These are phyloP conservation scores for Galerucella pusilla DNA, from an alignment of 2,888 invertebrate species.

Conservation along the genomic window DNA sequence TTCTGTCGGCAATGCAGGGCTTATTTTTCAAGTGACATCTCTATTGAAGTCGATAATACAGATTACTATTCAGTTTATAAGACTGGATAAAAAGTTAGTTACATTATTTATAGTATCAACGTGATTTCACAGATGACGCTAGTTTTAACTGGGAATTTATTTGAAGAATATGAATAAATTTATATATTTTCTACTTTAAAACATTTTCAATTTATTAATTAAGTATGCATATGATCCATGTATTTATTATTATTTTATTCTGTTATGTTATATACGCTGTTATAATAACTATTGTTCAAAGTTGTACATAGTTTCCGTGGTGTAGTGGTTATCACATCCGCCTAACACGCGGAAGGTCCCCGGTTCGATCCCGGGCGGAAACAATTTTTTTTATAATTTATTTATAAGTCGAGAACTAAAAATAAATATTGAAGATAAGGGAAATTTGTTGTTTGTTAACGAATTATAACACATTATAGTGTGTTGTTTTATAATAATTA, in stretches of 20 bases:
- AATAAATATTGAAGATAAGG: not conserved
- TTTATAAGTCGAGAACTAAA: not conserved
- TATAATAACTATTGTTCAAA: too few relatives aligned
- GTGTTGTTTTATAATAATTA: too few relatives aligned
- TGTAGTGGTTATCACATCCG: slow-evolving; percentile 93
- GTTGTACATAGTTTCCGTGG: slow-evolving; percentile 75
- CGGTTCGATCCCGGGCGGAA: slow-evolving; percentile 91
- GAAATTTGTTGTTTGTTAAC: not conserved
- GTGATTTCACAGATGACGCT: not conserved
- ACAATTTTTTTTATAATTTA: slow-evolving; percentile 65
- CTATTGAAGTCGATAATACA: slow-evolving; percentile 8
- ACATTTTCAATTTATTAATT: too few relatives aligned
- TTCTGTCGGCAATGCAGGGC: slow-evolving; percentile 43
- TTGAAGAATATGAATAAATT: not conserved
- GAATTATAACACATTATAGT: too few relatives aligned
- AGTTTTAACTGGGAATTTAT: not conserved
- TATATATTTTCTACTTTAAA: not conserved
- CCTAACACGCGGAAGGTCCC: slow-evolving; percentile 93
- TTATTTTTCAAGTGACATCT: slow-evolving; percentile 11
- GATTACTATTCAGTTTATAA: slow-evolving; percentile 10
- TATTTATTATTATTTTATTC: too few relatives aligned
- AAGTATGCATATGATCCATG: too few relatives aligned
- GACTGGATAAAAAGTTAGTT: not conserved
- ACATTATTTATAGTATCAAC: not conserved
- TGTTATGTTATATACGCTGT: too few relatives aligned